These are phyloP conservation scores for Larimichthys polyactis DNA, from an alignment of 2,113 vertebrate species.

Conservation along the genomic window DNA sequence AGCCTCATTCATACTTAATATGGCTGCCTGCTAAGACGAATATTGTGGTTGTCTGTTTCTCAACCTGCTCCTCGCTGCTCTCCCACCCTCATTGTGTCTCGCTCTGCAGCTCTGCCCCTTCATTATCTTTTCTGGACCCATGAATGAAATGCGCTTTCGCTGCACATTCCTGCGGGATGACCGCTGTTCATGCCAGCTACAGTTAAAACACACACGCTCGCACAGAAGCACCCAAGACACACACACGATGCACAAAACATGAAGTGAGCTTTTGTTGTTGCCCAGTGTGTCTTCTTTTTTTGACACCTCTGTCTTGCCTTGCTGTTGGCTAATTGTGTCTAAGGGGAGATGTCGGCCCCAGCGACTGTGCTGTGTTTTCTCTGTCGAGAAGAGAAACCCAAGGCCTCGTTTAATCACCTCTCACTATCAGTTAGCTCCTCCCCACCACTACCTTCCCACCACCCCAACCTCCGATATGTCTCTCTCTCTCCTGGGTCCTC, in stretches of 20 bases:
- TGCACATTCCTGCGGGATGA: constrained; percentile 80
- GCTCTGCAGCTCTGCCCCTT: constrained; percentile 69
- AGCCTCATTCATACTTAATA: constrained; percentile 70
- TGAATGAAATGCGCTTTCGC: constrained; percentile 78
- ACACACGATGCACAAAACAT: background rate
- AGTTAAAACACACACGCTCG: constrained; percentile 56
- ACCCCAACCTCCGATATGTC: background rate
- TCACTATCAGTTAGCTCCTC: constrained; percentile 58
- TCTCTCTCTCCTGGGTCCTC: constrained; percentile 44
- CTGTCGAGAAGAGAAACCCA: constrained; percentile 45
- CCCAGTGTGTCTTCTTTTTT: constrained; percentile 27
- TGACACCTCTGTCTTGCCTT: constrained; percentile 42
- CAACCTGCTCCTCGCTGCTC: constrained; percentile 44
- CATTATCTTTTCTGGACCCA: constrained; percentile 71
- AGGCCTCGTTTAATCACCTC: constrained; percentile 72
- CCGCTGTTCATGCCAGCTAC: constrained; percentile 64
- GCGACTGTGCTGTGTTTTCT: constrained; percentile 35
- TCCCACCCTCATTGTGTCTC: constrained; percentile 72
- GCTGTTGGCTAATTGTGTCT: constrained; percentile 65
- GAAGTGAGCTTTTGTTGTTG: constrained; percentile 43
- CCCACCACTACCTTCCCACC: constrained; percentile 1
- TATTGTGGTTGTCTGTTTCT: constrained; percentile 61
- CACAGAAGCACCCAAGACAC: constrained; percentile 14
- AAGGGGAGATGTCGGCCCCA: constrained; percentile 58
- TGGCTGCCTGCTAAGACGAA: constrained; percentile 65